A percentile compares a stretch with the other conserved stretches of the same genome.
These are phyloP conservation scores for Rhagologus leucostigma DNA, from an alignment of 2,113 vertebrate genomes.

Conservation along the genomic window DNA sequence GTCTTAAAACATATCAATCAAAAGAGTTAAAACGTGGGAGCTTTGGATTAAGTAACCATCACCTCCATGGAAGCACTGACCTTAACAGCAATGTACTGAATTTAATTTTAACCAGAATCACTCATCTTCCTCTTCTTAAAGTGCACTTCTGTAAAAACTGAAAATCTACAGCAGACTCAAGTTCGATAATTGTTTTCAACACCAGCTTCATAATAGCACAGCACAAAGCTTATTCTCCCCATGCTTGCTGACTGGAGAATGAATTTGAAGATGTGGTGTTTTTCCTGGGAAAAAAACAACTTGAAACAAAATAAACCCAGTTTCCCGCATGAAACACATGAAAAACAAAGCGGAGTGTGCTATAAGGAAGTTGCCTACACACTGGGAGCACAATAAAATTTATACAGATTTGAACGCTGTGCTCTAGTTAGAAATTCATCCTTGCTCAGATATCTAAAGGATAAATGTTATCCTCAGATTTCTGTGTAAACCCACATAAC, in stretches of 20 bases:
- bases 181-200: background rate
- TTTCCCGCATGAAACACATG: conserved; percentile 38
- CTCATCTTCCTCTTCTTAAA: conserved; percentile 43
- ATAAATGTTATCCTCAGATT: conserved; percentile 65
- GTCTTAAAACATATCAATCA: background rate
- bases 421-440: conserved; percentile 17
- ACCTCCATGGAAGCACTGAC: background rate
- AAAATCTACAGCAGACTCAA: background rate
- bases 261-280: conserved; percentile 23
- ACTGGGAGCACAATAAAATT: conserved; percentile 9
- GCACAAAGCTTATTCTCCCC: conserved; percentile 20
- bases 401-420: conserved; percentile 1
- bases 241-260: background rate
- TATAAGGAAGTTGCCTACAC: conserved; percentile 6
- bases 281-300: conserved; percentile 21
- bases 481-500: conserved; percentile 50
- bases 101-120: background rate
- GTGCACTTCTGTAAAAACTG: conserved; percentile 58
- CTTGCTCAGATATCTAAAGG: conserved; percentile 40
- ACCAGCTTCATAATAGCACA: conserved; percentile 2
- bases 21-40: background rate
- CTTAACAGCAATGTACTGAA: background rate
- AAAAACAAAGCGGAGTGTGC: background rate
- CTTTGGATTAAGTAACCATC: background rate
- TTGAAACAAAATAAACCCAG: background rate